Conservation (phyloP, 2,113 vertebrate genomes). For the Felis chaus region DNA sequence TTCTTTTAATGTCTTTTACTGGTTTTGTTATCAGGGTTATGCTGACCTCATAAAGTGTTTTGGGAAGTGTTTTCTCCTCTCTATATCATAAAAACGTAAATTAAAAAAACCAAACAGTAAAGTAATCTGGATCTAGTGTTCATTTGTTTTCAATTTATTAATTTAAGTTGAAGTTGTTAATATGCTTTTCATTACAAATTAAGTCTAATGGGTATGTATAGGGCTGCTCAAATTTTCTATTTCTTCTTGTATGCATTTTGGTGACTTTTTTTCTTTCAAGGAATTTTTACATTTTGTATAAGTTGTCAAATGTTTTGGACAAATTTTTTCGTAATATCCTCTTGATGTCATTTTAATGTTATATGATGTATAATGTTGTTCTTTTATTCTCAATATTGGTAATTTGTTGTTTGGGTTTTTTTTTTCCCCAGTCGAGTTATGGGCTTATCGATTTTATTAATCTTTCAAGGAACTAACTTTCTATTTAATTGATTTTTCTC, state of each 20-base stretch:
- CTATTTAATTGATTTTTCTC: background rate
- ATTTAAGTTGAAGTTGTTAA: slow-evolving; percentile 33
- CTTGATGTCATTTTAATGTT: background rate
- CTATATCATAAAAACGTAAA: background rate
- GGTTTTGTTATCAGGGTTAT: background rate
- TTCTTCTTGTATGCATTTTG: background rate
- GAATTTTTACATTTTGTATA: slow-evolving; percentile 1
- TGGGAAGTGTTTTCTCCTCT: background rate
- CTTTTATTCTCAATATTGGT: background rate
- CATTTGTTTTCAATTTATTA: background rate
- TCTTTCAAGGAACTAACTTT: background rate
- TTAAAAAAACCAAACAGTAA: background rate
- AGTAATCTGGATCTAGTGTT: background rate
- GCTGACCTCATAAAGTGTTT: background rate
- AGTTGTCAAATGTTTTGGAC: background rate
- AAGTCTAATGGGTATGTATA: background rate
- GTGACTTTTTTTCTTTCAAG: background rate
- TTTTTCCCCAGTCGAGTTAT: background rate
- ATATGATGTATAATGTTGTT: background rate
- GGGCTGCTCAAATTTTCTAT: background rate
- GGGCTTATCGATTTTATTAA: background rate
- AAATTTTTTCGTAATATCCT: background rate
- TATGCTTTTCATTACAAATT: background rate
- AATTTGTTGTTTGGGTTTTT: background rate
- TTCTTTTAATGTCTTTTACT: background rate